These are phyloP conservation scores for Trinectes maculatus DNA, from an alignment of 2,113 vertebrate genomes.

Conservation along the genomic window DNA sequence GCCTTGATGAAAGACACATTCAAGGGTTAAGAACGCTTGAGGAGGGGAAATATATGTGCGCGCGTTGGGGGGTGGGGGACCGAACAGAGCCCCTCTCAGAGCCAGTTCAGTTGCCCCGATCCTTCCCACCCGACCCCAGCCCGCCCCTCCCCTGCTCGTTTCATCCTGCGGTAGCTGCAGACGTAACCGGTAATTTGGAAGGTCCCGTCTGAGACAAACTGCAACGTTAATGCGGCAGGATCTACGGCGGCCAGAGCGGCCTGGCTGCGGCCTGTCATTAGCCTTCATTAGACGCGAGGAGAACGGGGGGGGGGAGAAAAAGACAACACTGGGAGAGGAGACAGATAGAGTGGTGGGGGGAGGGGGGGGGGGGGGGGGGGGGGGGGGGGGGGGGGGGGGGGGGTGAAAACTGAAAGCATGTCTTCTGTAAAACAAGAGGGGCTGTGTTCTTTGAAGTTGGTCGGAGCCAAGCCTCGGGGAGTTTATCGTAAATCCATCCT, in stretches of 20 bases:
- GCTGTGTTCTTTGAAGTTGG: constrained; percentile 78
- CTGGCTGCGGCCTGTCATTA: constrained; percentile 80
- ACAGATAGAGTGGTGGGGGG: constrained; percentile 52
- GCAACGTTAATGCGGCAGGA: constrained; percentile 81
- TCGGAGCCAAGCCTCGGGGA: constrained; percentile 65
- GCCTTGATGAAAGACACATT: constrained; percentile 50
- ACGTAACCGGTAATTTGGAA: constrained; percentile 87
- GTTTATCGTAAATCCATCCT: constrained; percentile 76
- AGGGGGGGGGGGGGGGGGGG: constrained; percentile 21
- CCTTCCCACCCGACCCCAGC: constrained; percentile 41
- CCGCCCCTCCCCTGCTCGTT: constrained; percentile 62
- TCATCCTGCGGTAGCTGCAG: constrained; percentile 80
- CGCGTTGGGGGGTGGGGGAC: neutral
- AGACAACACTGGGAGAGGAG: constrained; percentile 50
- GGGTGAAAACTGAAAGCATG: constrained; percentile 63
- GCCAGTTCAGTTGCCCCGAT: constrained; percentile 50
- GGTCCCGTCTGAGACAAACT: constrained; percentile 80
- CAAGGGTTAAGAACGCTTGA: constrained; percentile 47
- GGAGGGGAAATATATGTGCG: constrained; percentile 38
- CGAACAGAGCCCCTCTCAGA: constrained; percentile 65
- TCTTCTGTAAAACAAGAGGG: constrained; percentile 78
- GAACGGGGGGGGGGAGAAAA: constrained; percentile 15
- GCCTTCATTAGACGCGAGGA: constrained; percentile 74
- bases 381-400: constrained; percentile 17
- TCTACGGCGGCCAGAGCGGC: constrained; percentile 69